A percentile compares a stretch with the other conserved stretches of the same genome.
phyloP scores from a whole-genome alignment of 2,888 invertebrate species.

The Microdon myrmicae region DNA sequence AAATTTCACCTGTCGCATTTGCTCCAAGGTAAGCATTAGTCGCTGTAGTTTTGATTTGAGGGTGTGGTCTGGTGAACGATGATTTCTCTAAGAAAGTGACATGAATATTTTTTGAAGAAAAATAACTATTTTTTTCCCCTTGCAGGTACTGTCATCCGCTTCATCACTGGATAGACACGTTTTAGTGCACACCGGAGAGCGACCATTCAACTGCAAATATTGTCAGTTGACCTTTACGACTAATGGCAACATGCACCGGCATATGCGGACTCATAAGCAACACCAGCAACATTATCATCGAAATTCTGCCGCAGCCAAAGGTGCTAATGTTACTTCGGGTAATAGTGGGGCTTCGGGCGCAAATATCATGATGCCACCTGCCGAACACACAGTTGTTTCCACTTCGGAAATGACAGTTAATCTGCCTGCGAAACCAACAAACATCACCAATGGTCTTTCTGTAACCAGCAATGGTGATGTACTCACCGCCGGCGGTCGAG shows the following conservation, averaged over 20 bases:
- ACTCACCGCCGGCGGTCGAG: conserved; percentile 51
- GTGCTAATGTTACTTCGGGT: conserved; percentile 42
- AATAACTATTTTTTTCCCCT: conserved; percentile 8
- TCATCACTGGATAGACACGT: conserved; percentile 84
- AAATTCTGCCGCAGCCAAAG: conserved; percentile 56
- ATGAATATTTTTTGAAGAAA: conserved; percentile 13
- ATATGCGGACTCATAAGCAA: conserved; percentile 77
- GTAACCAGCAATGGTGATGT: conserved; percentile 56
- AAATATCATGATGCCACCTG: conserved; percentile 29
- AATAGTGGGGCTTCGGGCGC: conserved; percentile 33
- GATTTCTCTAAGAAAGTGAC: conserved; percentile 39
- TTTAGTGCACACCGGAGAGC: conserved; percentile 81
- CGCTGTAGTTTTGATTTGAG: conserved; percentile 1
- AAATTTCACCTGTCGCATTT: conserved; percentile 67
- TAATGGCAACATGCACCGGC: conserved; percentile 87
- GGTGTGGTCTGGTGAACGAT: conserved; percentile 26
- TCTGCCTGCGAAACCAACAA: conserved; percentile 37
- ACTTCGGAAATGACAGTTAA: conserved; percentile 5
- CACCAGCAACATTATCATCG: conserved; percentile 64
- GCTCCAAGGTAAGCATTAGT: conserved; percentile 64
- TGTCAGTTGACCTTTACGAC: conserved; percentile 86
- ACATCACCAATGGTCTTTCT: conserved; percentile 47
- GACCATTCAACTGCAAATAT: conserved; percentile 81
- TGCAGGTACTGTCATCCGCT: conserved; percentile 77
- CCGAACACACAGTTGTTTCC: conserved; percentile 30